These are phyloP conservation scores for Autographa gamma DNA, from an alignment of 2,888 invertebrate species.

Conservation along the genomic window DNA sequence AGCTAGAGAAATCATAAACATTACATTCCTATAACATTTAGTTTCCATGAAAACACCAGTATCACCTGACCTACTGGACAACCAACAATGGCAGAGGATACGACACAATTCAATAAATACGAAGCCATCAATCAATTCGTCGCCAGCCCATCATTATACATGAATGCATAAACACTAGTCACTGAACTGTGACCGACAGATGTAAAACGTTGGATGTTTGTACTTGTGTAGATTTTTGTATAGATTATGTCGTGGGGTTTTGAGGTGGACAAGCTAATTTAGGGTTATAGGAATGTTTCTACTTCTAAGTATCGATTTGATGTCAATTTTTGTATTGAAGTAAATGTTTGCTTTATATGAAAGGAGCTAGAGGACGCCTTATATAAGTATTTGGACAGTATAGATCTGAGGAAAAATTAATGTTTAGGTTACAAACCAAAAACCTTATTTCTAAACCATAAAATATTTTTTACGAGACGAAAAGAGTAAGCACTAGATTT, in stretches of 20 bases:
- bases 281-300: neutral
- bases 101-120: conserved; percentile 60
- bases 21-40: too few relatives aligned
- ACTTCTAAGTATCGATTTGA: neutral
- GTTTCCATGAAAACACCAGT: neutral
- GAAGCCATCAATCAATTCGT: conserved; percentile 77
- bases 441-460: too few relatives aligned
- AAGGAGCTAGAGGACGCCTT: too few relatives aligned
- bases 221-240: conserved; percentile 41
- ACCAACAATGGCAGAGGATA: conserved; percentile 52
- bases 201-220: conserved; percentile 29
- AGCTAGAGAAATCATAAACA: neutral
- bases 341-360: too few relatives aligned
- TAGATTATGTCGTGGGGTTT: conserved; percentile 4
- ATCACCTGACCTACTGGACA: conserved; percentile 46
- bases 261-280: neutral
- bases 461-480: too few relatives aligned
- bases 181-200: conserved; percentile 71
- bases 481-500: too few relatives aligned
- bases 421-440: too few relatives aligned
- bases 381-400: too few relatives aligned
- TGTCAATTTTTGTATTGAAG: too few relatives aligned
- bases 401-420: too few relatives aligned
- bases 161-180: conserved; percentile 72
- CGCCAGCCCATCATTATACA: conserved; percentile 74